Percentiles rank a stretch among this genome's conserved stretches.
phyloP scores from a whole-genome alignment of 2,888 invertebrate species.

The Mythimna impura region DNA sequence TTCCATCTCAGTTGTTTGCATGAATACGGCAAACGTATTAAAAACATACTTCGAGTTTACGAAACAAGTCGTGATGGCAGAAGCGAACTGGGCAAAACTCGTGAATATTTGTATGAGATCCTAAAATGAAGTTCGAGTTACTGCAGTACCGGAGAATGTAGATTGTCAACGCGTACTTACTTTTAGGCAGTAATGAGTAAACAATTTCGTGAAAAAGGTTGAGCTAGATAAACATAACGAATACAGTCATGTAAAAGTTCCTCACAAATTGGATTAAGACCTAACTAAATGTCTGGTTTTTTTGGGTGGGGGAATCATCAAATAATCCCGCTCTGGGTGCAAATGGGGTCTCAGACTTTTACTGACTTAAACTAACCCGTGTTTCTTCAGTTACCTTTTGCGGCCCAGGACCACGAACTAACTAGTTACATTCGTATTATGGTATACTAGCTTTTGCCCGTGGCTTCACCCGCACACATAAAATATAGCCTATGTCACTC shows the following conservation, averaged over 20 bases:
- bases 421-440: no score
- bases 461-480: no score
- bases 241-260: not conserved
- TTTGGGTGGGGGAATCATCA: no score
- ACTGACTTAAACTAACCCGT: no score
- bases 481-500: no score
- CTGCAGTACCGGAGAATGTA: slow-evolving; percentile 27
- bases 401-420: no score
- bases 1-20: slow-evolving; percentile 64
- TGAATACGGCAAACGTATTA: slow-evolving; percentile 64
- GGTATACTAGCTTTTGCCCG: no score
- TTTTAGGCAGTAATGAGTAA: slow-evolving; percentile 32
- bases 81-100: slow-evolving; percentile 55
- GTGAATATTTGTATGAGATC: slow-evolving; percentile 58
- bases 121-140: slow-evolving; percentile 55
- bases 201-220: slow-evolving; percentile 14
- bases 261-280: not conserved
- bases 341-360: no score
- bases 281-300: no score
- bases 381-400: no score
- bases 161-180: slow-evolving; percentile 8
- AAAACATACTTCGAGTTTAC: slow-evolving; percentile 63
- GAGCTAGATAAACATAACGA: not conserved
- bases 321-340: no score
- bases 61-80: slow-evolving; percentile 56